Percentiles rank a stretch among this genome's conserved stretches.
These are phyloP conservation scores for Dolichotis patagonum DNA, from an alignment of 2,113 vertebrate species.

Conservation along the genomic window DNA sequence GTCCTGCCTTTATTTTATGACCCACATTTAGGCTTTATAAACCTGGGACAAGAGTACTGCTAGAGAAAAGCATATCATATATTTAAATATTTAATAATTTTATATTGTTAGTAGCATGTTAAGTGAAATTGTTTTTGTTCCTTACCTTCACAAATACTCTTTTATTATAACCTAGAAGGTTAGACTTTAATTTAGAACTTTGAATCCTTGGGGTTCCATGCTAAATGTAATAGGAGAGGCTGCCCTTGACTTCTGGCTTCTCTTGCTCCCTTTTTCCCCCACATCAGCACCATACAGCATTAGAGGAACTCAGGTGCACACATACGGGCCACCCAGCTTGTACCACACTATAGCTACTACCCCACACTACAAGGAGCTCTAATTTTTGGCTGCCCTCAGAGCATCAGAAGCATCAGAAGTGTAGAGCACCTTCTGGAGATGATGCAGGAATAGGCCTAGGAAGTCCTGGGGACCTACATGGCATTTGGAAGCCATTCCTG, in stretches of 20 bases:
- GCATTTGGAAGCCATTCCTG: neutral
- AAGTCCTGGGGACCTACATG: neutral
- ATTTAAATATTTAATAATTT: constrained; percentile 39
- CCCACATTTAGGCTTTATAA: neutral
- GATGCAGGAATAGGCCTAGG: neutral
- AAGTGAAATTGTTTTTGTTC: neutral
- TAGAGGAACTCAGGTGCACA: neutral
- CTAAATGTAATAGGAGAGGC: neutral
- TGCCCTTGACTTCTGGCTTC: neutral
- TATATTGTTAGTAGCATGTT: neutral
- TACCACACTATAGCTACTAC: neutral
- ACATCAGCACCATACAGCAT: neutral
- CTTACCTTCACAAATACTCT: neutral
- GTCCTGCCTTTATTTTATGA: neutral
- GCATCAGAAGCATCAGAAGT: neutral
- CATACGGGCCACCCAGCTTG: no score
- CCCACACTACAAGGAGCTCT: neutral
- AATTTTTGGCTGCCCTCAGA: neutral
- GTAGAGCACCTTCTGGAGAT: neutral
- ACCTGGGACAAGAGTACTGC: neutral
- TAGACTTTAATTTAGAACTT: constrained; percentile 1
- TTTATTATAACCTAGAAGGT: neutral
- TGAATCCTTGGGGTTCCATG: neutral
- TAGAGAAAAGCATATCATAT: neutral
- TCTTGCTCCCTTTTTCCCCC: neutral